Evolutionary conservation across 2,888 invertebrate genomes (phyloP).

Genomic region (Bimastos eiseni): DNA sequence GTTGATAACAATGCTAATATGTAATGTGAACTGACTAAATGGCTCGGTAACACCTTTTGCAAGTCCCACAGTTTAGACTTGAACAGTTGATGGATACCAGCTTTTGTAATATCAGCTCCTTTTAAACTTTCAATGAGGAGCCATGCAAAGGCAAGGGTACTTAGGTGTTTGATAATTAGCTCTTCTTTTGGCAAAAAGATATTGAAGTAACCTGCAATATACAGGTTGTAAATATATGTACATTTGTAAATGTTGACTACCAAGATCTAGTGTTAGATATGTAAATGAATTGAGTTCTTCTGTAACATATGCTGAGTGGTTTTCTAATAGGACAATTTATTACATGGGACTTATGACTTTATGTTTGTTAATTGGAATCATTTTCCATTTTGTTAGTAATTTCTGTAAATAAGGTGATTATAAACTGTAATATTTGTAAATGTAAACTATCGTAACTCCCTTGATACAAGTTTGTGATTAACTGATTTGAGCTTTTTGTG

Average conservation of each 20-base stretch:
- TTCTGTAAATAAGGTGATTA: not conserved
- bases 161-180: too few relatives aligned
- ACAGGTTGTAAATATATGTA: not conserved
- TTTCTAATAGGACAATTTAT: too few relatives aligned
- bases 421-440: not conserved
- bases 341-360: not conserved
- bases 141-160: not conserved
- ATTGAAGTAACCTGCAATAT: not conserved
- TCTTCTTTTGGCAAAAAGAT: too few relatives aligned
- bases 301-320: not conserved
- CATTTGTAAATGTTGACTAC: not conserved
- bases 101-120: not conserved
- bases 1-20: not conserved
- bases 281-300: not conserved
- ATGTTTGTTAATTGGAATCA: not conserved
- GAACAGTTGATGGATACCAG: not conserved
- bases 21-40: not conserved
- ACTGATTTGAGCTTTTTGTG: too few relatives aligned
- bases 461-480: not conserved
- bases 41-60: not conserved
- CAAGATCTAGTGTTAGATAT: too few relatives aligned
- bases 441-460: not conserved
- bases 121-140: not conserved
- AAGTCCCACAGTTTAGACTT: not conserved
- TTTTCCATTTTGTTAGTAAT: not conserved